Base-by-base conservation (phyloP, 2,888 invertebrate genomes). In the Aquatica leii region DNA sequence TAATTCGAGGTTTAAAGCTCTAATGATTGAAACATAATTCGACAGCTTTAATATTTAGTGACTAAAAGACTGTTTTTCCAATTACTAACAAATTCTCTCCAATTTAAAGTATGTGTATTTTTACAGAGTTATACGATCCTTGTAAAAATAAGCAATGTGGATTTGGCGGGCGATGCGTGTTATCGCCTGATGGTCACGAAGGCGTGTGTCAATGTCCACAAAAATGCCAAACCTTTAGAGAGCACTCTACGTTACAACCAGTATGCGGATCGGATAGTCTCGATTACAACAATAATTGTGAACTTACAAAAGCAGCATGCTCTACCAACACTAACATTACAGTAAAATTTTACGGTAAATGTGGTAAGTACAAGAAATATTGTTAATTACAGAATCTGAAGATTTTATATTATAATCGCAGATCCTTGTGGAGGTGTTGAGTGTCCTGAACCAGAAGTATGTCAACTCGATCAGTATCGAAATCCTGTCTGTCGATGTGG, bases 271-370 rank as follows among this genome's bases (percentile, higher is more conserved):
- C 89, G 76, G 93, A 96, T 82, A 93, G 92, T 6, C 84, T 87
- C 67, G 94, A 94, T 78, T 96, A 97, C 81, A 86, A 87, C 61
- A 93, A 92, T 77, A 90, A 92, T 72, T 97, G 96, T 84, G 91
- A 94, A 78, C 86, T 96, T 83, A 88, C 91, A 74, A 86, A 89
- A 69, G 87, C 90, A 51, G 91, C 95, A 9, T 97, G 96, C 82
- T 86, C 87, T 61, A 84, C 87, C 59, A 87, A 87, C 69, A 85
- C 87, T 67, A 91, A 92, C 79, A 89, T 95, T 74, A 90, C 90
- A 51, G 89, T 94, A 73, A 91, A 92, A 74, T 94, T 92, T 77
- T 86, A 87, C 69, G 95, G 95, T 63, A 91, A 92, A 82, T 96
- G 96, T 82, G 94, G 95, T 95, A 80, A 88, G 90, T 37, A 35